Evolutionary conservation across 2,797 vertebrate genomes (phyloP).

Genomic region (Chrosomus eos): DNA sequence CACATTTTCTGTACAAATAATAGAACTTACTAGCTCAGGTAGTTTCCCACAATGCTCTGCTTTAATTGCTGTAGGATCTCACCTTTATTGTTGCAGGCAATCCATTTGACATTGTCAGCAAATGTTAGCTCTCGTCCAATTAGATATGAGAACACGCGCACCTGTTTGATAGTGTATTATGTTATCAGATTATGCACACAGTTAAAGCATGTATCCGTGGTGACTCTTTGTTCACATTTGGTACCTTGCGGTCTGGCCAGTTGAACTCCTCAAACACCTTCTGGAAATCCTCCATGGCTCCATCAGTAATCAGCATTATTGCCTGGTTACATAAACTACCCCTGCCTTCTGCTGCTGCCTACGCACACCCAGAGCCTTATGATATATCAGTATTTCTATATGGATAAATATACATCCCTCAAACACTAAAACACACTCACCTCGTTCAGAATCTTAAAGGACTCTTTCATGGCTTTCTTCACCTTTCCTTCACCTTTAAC

Average conservation of each 20-base stretch:
- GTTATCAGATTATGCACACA: constrained; percentile 11
- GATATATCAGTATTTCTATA: not conserved
- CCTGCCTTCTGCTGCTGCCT: constrained; percentile 85
- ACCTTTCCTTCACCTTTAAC: constrained; percentile 93
- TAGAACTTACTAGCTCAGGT: not conserved
- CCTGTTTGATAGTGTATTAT: constrained; percentile 71
- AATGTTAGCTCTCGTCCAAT: constrained; percentile 95
- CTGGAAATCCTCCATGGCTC: constrained; percentile 93
- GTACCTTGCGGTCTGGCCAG: constrained; percentile 91
- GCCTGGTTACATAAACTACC: constrained; percentile 96
- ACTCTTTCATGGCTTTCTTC: constrained; percentile 89
- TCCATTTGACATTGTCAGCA: constrained; percentile 91
- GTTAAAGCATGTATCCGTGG: not conserved
- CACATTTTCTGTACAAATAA: not conserved
- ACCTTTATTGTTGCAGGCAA: constrained; percentile 98
- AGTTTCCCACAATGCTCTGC: not conserved
- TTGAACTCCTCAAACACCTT: constrained; percentile 92
- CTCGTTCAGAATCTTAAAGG: constrained; percentile 92
- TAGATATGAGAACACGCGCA: constrained; percentile 95
- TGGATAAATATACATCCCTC: not conserved
- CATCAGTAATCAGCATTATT: constrained; percentile 96
- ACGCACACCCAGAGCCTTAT: constrained; percentile 19
- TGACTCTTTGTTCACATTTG: constrained; percentile 24
- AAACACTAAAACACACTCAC: constrained; percentile 55
- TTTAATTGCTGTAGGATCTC: constrained; percentile 31